Conservation (phyloP, 2,888 invertebrate genomes). For the Keiferia lycopersicella region DNA sequence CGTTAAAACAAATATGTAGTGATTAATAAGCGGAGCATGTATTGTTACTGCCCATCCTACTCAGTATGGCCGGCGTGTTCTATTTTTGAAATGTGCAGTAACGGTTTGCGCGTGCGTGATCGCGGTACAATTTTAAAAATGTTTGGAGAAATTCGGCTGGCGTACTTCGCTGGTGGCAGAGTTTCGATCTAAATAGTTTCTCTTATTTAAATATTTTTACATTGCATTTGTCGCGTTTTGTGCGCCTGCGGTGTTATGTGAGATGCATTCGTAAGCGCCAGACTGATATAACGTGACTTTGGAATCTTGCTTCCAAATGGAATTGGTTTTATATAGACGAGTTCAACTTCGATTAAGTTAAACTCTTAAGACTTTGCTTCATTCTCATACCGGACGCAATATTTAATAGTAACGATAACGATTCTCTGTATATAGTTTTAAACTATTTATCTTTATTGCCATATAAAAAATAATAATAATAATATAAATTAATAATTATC, state of each 20-base stretch:
- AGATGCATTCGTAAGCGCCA: slow-evolving; percentile 1
- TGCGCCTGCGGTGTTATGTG: slow-evolving; percentile 15
- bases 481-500: too few relatives aligned
- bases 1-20: slow-evolving; percentile 68
- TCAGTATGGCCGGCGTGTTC: slow-evolving; percentile 78
- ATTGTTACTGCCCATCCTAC: slow-evolving; percentile 65
- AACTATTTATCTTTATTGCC: too few relatives aligned
- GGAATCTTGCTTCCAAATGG: neutral
- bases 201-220: slow-evolving; percentile 65
- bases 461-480: too few relatives aligned
- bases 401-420: too few relatives aligned
- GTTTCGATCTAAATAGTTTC: slow-evolving; percentile 56
- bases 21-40: slow-evolving; percentile 74
- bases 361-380: too few relatives aligned
- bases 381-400: too few relatives aligned
- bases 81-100: slow-evolving; percentile 80
- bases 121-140: slow-evolving; percentile 73
- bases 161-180: slow-evolving; percentile 52
- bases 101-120: slow-evolving; percentile 75
- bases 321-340: neutral
- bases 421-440: too few relatives aligned
- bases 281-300: neutral
- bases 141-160: slow-evolving; percentile 75
- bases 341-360: too few relatives aligned
- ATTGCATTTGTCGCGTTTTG: slow-evolving; percentile 42